A percentile compares a stretch with the other conserved stretches of the same genome.
Evolutionary conservation across 1,140 invertebrate genomes (phyloP).

Genomic region (Drosophila navojoa): DNA sequence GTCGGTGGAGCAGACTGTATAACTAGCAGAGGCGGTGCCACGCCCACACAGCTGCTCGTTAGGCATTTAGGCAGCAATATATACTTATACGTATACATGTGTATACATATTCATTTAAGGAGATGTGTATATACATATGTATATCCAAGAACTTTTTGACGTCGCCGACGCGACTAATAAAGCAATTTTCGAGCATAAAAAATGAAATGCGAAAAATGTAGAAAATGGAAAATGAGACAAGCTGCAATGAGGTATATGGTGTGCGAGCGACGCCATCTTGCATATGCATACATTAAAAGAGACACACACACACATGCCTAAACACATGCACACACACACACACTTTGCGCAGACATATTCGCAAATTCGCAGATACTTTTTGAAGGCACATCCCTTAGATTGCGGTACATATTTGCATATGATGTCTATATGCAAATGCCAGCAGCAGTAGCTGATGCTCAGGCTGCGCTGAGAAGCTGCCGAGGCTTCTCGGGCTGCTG

Average conservation of each 20-base stretch:
- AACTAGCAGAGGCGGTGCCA: slow-evolving; percentile 16
- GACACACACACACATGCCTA: slow-evolving; percentile 41
- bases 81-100: not conserved
- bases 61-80: not conserved
- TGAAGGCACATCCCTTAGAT: slow-evolving; percentile 48
- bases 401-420: slow-evolving; percentile 76
- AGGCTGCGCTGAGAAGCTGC: slow-evolving; percentile 48
- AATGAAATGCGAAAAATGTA: slow-evolving; percentile 21
- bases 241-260: slow-evolving; percentile 35
- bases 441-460: not conserved
- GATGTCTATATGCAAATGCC: slow-evolving; percentile 79
- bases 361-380: slow-evolving; percentile 76
- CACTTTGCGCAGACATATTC: slow-evolving; percentile 42
- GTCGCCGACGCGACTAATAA: slow-evolving; percentile 56
- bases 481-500: slow-evolving; percentile 23
- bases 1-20: slow-evolving; percentile 22
- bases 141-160: slow-evolving; percentile 9
- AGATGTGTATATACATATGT: not conserved
- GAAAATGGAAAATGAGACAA: slow-evolving; percentile 63
- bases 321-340: slow-evolving; percentile 17
- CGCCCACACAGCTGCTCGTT: slow-evolving; percentile 9
- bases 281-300: slow-evolving; percentile 70
- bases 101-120: not conserved
- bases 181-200: slow-evolving; percentile 56
- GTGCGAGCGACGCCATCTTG: slow-evolving; percentile 45